Evolutionary conservation across 2,113 vertebrate species (phyloP), one percentile per base, ranked within the genome.

Genomic region (Myodes glareolus): DNA sequence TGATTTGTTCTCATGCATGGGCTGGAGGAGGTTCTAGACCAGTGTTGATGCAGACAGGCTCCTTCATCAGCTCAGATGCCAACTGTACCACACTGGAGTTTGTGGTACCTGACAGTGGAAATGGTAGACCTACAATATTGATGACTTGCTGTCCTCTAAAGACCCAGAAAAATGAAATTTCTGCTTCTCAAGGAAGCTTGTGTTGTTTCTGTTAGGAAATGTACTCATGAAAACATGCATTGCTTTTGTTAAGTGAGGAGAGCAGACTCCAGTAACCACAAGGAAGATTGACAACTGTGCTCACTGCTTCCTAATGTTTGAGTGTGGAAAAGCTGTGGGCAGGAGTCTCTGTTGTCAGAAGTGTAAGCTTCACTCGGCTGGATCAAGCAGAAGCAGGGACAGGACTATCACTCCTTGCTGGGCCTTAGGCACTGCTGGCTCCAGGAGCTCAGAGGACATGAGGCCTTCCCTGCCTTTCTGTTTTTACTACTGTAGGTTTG

Each of bases 181-280:
- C 85, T 42, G 14, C 21, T 90, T 65, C 2, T 50, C 16, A 7
- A 55, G 72, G 50, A 89, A 50, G 36, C 39, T 76, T 88, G 39
- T 47, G 58, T 47, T 91, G 27, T 61, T 94, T 85, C 84, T 92
- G 29, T 78, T 93, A 91, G 61, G 73, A 93, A 94, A 73, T 61
- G 2, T 84, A 77, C 27, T 82, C 73, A 42, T 84, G 61, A 87
- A 80, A 96, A 61, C 42, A 63, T 4, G 72, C 7, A 5, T 58
- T 87, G 29, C 63, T 95, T 88, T 73, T 87, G 77, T 94, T 93
- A 87, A 90, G 72, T 81, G 12, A 77, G 47, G 27, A 81, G n/a
- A 33, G 6, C 39, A 76, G 16, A 65, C 65, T 63, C 36, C 50
- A 47, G 52, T 65, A 21, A 72, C 19, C 63, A 42, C 19, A 52